A percentile compares a stretch with the other conserved stretches of the same genome.
These are phyloP conservation scores for Eristalinus aeneus DNA, from an alignment of 2,888 invertebrate species.

Conservation along the genomic window DNA sequence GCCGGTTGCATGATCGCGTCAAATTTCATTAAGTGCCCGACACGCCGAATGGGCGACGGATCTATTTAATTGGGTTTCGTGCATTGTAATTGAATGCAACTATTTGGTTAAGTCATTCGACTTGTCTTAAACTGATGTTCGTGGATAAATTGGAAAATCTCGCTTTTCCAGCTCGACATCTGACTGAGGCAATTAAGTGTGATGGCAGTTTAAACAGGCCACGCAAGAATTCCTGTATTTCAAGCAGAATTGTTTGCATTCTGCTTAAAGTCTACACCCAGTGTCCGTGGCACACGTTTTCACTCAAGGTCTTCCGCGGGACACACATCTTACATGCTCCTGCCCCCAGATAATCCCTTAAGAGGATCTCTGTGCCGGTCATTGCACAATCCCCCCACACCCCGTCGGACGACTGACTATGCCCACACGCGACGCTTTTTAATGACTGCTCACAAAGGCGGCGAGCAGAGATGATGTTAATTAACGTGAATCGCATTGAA, in stretches of 20 bases:
- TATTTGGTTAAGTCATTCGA: neutral
- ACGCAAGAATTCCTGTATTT: neutral
- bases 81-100: neutral
- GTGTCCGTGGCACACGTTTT: neutral
- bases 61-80: constrained; percentile 18
- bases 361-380: neutral
- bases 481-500: neutral
- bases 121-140: neutral
- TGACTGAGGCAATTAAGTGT: neutral
- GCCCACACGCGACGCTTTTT: neutral
- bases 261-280: neutral
- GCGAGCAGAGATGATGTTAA: neutral
- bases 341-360: neutral
- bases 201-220: neutral
- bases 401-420: neutral
- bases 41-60: neutral
- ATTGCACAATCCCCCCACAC: neutral
- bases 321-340: neutral
- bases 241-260: neutral
- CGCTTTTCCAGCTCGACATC: neutral
- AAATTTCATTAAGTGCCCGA: constrained; percentile 12
- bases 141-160: neutral
- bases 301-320: neutral
- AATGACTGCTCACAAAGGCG: neutral
- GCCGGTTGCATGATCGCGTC: constrained; percentile 6